Conservation (phyloP, 2,888 invertebrate genomes). For the Isotomurus palustris region DNA sequence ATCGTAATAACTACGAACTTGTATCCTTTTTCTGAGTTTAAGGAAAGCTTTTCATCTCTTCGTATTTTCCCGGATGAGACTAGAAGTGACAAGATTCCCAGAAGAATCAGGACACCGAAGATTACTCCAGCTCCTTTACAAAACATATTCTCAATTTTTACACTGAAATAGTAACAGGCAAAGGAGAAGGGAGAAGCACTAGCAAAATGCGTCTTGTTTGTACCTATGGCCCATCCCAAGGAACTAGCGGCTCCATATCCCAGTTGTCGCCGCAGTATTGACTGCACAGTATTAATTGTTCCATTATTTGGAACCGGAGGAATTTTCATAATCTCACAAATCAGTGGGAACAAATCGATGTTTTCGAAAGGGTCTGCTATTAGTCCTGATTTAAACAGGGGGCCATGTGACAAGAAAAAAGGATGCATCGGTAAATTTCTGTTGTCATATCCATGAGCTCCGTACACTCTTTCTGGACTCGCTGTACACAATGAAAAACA, state of each 20-base stretch:
- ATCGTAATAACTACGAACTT: too few species aligned
- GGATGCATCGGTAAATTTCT: slow-evolving; percentile 60
- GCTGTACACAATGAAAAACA: slow-evolving; percentile 51
- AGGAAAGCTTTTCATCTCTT: neutral
- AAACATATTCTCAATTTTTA: neutral
- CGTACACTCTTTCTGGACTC: slow-evolving; percentile 55
- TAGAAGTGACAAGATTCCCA: slow-evolving; percentile 39
- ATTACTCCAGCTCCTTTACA: slow-evolving; percentile 36
- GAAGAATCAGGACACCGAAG: slow-evolving; percentile 29
- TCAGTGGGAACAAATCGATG: slow-evolving; percentile 63
- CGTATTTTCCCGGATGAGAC: slow-evolving; percentile 10
- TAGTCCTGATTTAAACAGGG: slow-evolving; percentile 54
- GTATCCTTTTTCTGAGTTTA: neutral
- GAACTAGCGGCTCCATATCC: slow-evolving; percentile 27
- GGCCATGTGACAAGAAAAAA: slow-evolving; percentile 66
- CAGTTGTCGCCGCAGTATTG: slow-evolving; percentile 8
- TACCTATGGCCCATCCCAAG: slow-evolving; percentile 43
- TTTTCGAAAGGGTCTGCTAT: slow-evolving; percentile 56
- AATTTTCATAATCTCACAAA: slow-evolving; percentile 59
- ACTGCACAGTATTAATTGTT: slow-evolving; percentile 47
- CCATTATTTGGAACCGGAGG: slow-evolving; percentile 55
- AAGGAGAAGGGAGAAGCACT: neutral
- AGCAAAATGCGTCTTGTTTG: too few species aligned
- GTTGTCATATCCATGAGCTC: slow-evolving; percentile 66
- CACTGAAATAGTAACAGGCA: neutral